phyloP scores from a whole-genome alignment of 2,888 invertebrate species.

The Empis stercorea region DNA sequence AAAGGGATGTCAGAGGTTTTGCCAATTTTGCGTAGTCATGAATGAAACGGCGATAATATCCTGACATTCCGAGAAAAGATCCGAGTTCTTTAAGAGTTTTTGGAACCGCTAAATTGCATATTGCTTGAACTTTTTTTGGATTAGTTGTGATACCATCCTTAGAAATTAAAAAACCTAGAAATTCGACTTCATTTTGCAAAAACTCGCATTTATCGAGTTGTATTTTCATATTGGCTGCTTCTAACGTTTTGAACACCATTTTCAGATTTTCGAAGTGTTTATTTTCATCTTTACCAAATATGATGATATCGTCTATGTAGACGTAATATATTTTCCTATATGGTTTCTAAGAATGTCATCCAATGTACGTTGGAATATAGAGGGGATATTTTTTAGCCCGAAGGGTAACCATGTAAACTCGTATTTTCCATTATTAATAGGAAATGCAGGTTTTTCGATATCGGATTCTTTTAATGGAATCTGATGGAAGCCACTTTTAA shows the following conservation, averaged over 20 bases:
- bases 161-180: conserved; percentile 20
- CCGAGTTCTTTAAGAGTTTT: conserved; percentile 12
- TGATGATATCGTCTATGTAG: conserved; percentile 13
- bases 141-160: conserved; percentile 19
- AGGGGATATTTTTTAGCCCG: conserved; percentile 5
- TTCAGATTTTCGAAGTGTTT: conserved; percentile 6
- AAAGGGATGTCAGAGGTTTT: conserved; percentile 13
- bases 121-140: conserved; percentile 15
- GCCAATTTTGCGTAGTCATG: conserved; percentile 12
- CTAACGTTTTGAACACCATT: conserved; percentile 7
- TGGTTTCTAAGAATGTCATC: not conserved
- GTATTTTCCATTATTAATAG: conserved; percentile 6
- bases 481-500: conserved; percentile 2
- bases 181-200: too few species aligned
- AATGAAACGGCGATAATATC: conserved; percentile 16
- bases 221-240: conserved; percentile 11
- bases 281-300: conserved; percentile 10
- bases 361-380: conserved; percentile 1
- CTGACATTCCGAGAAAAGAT: conserved; percentile 13
- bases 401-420: conserved; percentile 5
- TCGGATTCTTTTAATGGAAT: conserved; percentile 6
- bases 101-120: conserved; percentile 13
- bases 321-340: conserved; percentile 3
- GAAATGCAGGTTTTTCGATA: conserved; percentile 6
- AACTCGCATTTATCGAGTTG: too few species aligned